These are phyloP conservation scores for Caenorhabditis virilis DNA, from an alignment of 2,888 invertebrate species.

Conservation along the genomic window DNA sequence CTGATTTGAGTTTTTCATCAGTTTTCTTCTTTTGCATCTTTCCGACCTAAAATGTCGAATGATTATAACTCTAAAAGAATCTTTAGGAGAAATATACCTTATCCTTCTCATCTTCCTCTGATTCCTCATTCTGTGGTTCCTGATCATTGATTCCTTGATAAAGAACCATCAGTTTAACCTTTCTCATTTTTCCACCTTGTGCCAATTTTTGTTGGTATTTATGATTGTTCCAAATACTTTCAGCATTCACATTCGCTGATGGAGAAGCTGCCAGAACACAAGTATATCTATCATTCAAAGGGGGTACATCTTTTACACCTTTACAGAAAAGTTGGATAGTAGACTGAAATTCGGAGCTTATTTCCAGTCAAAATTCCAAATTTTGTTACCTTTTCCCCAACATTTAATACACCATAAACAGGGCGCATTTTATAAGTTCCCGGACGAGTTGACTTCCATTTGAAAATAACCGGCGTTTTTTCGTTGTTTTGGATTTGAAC, in stretches of 20 bases:
- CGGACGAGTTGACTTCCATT: constrained; percentile 11
- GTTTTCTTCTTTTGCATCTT: background rate
- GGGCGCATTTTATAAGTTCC: constrained; percentile 11
- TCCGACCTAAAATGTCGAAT: background rate
- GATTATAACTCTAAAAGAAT: background rate
- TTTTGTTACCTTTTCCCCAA: background rate
- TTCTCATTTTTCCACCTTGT: constrained; percentile 3
- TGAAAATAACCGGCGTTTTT: constrained; percentile 5
- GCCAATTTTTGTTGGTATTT: constrained; percentile 11
- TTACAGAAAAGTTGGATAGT: constrained; percentile 2
- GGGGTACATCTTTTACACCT: constrained; percentile 3
- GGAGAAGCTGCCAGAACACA: constrained; percentile 4
- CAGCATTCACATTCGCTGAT: constrained; percentile 9
- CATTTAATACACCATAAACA: constrained; percentile 1
- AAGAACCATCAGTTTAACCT: constrained; percentile 2
- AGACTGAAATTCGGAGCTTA: background rate
- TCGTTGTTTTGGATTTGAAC: constrained; percentile 5
- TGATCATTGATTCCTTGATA: constrained; percentile 6
- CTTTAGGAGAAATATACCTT: background rate
- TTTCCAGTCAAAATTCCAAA: background rate
- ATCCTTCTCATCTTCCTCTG: constrained; percentile 9
- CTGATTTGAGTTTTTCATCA: background rate
- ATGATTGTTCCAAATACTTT: constrained; percentile 10
- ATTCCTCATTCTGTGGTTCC: background rate
- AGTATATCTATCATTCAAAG: constrained; percentile 2